phyloP scores from a whole-genome alignment of 2,888 invertebrate species.

The Drosophila recens region DNA sequence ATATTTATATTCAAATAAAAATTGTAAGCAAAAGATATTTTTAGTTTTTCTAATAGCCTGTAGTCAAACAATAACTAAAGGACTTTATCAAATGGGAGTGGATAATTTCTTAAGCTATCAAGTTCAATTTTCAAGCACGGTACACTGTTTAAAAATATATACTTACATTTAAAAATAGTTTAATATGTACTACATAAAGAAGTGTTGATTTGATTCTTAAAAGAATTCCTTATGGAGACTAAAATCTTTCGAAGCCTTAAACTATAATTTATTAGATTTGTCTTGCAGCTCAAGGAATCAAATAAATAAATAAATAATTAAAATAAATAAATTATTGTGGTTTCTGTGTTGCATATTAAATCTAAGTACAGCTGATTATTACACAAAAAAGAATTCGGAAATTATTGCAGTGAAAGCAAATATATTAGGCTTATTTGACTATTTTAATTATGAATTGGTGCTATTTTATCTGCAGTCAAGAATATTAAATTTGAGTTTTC shows the following conservation, averaged over 20 bases:
- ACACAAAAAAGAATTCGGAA: no score
- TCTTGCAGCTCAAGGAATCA: no score
- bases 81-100: neutral
- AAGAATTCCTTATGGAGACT: neutral
- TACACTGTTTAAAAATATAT: neutral
- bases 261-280: no score
- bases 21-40: neutral
- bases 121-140: neutral
- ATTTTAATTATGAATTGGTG: no score
- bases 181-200: neutral
- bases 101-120: neutral
- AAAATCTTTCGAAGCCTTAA: neutral
- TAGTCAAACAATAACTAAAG: neutral
- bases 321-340: no score
- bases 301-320: no score
- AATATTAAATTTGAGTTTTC: no score
- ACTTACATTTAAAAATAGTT: neutral
- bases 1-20: constrained; percentile 7
- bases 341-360: no score
- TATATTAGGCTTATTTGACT: no score
- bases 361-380: no score
- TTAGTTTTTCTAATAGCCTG: neutral
- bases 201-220: neutral
- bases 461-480: no score
- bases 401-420: no score